Evolutionary conservation across 2,888 invertebrate genomes (phyloP).

Genomic region (Caenorhabditis imperialis): DNA sequence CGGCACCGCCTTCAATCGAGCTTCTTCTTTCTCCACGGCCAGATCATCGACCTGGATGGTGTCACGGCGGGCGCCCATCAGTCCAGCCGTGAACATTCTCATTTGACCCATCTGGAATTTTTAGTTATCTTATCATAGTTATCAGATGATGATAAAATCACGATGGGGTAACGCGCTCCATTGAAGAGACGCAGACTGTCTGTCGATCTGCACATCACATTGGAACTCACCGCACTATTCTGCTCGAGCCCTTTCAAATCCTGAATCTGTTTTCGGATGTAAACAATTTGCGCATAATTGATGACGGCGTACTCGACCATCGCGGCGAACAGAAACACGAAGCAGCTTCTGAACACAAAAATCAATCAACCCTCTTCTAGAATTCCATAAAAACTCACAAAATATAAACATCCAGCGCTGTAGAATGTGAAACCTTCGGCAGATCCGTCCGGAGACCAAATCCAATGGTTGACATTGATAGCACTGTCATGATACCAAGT

Average conservation of each 20-base stretch:
- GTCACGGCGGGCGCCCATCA: constrained; percentile 65
- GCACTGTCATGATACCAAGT: constrained; percentile 87
- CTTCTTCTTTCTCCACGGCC: constrained; percentile 46
- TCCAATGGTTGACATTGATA: constrained; percentile 89
- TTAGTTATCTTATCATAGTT: no score
- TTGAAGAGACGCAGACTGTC: no score
- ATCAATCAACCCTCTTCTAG: neutral
- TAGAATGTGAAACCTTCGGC: constrained; percentile 89
- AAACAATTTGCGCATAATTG: constrained; percentile 72
- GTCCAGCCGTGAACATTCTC: constrained; percentile 69
- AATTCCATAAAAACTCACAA: constrained; percentile 79
- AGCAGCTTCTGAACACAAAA: constrained; percentile 61
- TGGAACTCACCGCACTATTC: constrained; percentile 60
- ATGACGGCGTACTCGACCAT: constrained; percentile 74
- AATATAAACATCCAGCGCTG: constrained; percentile 89
- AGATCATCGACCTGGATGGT: constrained; percentile 49
- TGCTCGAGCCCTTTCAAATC: constrained; percentile 69
- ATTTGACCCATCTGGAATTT: constrained; percentile 54
- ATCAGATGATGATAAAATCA: no score
- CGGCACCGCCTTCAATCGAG: constrained; percentile 37
- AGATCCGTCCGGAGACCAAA: constrained; percentile 85
- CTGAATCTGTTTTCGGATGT: constrained; percentile 70
- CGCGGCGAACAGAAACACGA: constrained; percentile 71
- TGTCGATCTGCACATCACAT: neutral
- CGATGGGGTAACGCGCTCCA: no score